Percentiles rank a stretch among this genome's conserved stretches.
phyloP scores from a whole-genome alignment of 1,140 invertebrate species.

The Armadillidium nasatum region DNA sequence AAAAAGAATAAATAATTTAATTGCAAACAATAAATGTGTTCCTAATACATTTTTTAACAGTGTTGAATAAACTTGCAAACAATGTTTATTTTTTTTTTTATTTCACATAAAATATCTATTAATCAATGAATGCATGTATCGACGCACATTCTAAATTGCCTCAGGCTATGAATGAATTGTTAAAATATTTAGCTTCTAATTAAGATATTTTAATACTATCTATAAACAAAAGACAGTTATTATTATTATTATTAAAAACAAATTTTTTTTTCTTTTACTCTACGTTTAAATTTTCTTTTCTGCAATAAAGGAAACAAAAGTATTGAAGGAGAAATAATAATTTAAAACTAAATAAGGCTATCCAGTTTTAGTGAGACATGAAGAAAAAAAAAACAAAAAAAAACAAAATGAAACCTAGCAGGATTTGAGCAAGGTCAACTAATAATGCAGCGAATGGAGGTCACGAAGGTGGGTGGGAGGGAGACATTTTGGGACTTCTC shows the following conservation, averaged over 20 bases:
- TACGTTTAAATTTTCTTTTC: not conserved
- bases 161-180: not conserved
- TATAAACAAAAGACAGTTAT: too few species aligned
- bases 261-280: too few species aligned
- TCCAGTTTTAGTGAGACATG: not conserved
- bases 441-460: constrained; percentile 6
- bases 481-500: constrained; percentile 5
- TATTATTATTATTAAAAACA: too few species aligned
- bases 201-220: too few species aligned
- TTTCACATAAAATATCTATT: too few species aligned
- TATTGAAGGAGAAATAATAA: not conserved
- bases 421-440: constrained; percentile 7
- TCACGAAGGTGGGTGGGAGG: constrained; percentile 6
- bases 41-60: too few species aligned
- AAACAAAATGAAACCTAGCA: not conserved
- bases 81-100: too few species aligned
- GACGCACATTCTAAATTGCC: too few species aligned
- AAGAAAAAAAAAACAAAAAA: not conserved
- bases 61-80: too few species aligned
- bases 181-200: not conserved
- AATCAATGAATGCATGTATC: too few species aligned
- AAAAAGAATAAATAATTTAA: too few species aligned
- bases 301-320: not conserved
- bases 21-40: too few species aligned
- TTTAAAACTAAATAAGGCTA: not conserved